Percentiles rank a stretch among this genome's conserved stretches.
Conservation (phyloP, 2,888 invertebrate genomes). For the Agonopterix subpropinquella region DNA sequence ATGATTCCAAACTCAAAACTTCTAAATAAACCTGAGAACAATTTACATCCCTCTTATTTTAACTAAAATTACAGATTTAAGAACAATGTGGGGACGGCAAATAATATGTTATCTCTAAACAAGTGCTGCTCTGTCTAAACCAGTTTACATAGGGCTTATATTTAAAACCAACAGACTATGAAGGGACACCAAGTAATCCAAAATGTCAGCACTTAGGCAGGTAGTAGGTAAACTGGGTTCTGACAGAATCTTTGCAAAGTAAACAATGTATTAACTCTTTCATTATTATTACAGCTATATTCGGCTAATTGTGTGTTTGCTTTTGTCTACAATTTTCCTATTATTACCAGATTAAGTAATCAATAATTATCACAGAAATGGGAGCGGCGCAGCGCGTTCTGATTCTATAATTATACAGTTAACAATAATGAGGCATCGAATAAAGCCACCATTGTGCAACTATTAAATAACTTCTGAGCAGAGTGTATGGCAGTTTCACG, state of each 20-base stretch:
- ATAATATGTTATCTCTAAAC: background rate
- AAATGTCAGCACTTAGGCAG: no score
- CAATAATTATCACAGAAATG: background rate
- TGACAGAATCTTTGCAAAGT: no score
- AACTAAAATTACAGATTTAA: constrained; percentile 1
- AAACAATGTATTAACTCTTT: no score
- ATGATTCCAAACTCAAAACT: constrained; percentile 37
- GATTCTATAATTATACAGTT: background rate
- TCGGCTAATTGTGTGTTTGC: background rate
- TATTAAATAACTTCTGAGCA: background rate
- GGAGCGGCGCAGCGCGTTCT: background rate
- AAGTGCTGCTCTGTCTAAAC: no score
- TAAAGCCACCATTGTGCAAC: background rate
- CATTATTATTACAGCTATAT: no score
- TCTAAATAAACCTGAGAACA: constrained; percentile 17
- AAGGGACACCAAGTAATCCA: no score
- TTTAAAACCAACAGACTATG: no score
- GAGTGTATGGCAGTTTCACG: constrained; percentile 3
- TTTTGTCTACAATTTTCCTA: background rate
- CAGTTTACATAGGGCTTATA: no score
- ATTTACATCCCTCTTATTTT: constrained; percentile 11
- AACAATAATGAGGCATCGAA: background rate
- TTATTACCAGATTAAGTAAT: background rate
- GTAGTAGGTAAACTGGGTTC: no score
- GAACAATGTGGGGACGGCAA: constrained; percentile 1